A percentile compares a stretch with the other conserved stretches of the same genome.
Conservation (phyloP, 2,797 vertebrate species). For the Leptatherina wallacei region DNA sequence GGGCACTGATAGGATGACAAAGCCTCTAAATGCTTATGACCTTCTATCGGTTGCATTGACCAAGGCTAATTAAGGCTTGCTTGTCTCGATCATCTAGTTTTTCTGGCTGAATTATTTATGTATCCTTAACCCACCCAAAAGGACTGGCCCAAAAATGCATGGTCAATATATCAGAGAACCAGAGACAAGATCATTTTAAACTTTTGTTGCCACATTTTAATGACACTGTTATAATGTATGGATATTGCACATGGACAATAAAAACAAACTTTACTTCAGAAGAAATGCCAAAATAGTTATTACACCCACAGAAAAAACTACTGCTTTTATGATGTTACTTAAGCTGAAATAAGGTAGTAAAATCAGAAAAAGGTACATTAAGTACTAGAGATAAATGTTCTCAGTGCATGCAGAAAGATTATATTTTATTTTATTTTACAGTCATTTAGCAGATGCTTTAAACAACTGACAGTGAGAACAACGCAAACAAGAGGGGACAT, state of each 20-base stretch:
- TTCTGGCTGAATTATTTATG: slow-evolving; percentile 21
- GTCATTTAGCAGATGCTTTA: too few species aligned
- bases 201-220: neutral
- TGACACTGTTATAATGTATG: neutral
- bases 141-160: slow-evolving; percentile 13
- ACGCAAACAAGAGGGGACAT: too few species aligned
- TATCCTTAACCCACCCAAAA: slow-evolving; percentile 23
- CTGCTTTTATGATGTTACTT: neutral
- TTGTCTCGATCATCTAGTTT: slow-evolving; percentile 18
- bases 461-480: too few species aligned
- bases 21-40: slow-evolving; percentile 25
- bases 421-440: too few species aligned
- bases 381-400: too few species aligned
- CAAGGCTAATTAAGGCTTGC: slow-evolving; percentile 7
- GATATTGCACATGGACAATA: neutral
- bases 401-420: too few species aligned
- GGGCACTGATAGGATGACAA: slow-evolving; percentile 21
- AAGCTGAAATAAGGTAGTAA: neutral
- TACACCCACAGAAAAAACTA: neutral
- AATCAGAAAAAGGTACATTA: too few species aligned
- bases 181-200: slow-evolving; percentile 6
- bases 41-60: slow-evolving; percentile 9
- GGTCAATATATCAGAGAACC: slow-evolving; percentile 4
- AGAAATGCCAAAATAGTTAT: neutral
- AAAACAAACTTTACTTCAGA: too few species aligned